These are phyloP conservation scores for Hapalemur alaotrensis DNA, from an alignment of 2,797 vertebrate species.

Conservation along the genomic window DNA sequence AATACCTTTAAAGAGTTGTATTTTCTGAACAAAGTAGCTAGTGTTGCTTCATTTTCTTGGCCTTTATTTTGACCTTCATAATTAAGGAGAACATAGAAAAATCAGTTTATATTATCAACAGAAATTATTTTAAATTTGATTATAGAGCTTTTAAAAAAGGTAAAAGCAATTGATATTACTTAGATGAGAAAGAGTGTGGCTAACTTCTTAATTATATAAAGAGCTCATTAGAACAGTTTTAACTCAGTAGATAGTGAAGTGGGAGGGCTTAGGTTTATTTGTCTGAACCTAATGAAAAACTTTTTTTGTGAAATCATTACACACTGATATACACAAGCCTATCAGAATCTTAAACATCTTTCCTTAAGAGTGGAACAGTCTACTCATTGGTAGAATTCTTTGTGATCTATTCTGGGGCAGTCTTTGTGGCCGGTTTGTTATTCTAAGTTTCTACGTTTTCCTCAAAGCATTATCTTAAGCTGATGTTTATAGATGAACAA, in stretches of 20 bases:
- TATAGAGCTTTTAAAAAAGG: background rate
- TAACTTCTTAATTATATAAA: background rate
- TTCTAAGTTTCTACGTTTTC: slow-evolving; percentile 12
- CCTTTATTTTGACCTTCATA: slow-evolving; percentile 28
- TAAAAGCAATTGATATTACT: background rate
- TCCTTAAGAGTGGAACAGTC: background rate
- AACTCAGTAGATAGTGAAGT: background rate
- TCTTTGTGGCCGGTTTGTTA: background rate
- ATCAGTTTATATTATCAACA: background rate
- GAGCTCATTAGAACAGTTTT: background rate
- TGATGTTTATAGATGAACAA: background rate
- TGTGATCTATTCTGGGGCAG: background rate
- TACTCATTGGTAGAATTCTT: background rate
- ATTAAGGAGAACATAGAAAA: slow-evolving; percentile 4
- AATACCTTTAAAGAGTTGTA: slow-evolving; percentile 21
- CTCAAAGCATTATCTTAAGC: background rate
- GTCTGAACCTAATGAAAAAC: background rate
- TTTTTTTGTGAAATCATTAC: background rate
- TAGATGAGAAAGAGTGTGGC: background rate
- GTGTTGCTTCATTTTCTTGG: background rate
- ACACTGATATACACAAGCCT: background rate
- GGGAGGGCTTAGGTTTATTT: background rate
- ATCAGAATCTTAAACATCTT: background rate
- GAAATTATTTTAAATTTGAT: background rate
- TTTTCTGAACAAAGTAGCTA: slow-evolving; percentile 40